These are phyloP conservation scores for Lacanobia oleracea DNA, from an alignment of 2,888 invertebrate genomes.

Conservation along the genomic window DNA sequence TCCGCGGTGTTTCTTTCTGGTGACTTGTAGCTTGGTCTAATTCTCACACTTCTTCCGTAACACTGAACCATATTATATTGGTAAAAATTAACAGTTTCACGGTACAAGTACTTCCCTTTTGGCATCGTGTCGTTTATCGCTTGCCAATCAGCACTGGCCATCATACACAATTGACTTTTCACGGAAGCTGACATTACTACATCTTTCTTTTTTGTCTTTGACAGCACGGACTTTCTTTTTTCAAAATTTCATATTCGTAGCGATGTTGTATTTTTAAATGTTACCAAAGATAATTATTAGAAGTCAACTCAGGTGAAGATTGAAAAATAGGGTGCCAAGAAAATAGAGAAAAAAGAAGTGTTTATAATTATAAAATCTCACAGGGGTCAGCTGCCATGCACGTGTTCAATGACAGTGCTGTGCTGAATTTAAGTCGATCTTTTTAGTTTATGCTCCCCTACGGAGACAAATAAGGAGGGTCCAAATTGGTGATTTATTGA, in stretches of 20 bases:
- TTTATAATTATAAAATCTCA: conserved; percentile 15
- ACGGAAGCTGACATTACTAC: conserved; percentile 11
- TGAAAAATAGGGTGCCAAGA: conserved; percentile 41
- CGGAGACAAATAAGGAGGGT: conserved; percentile 12
- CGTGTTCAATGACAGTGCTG: conserved; percentile 38
- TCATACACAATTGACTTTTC: conserved; percentile 30
- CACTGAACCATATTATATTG: conserved; percentile 15
- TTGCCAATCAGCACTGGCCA: conserved; percentile 40
- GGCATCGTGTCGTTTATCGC: conserved; percentile 16
- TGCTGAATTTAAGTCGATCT: conserved; percentile 25
- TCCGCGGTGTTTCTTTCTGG: neutral
- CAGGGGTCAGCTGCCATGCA: conserved; percentile 40
- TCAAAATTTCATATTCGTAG: conserved; percentile 19
- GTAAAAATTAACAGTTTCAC: conserved; percentile 27
- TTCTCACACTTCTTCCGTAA: conserved; percentile 24
- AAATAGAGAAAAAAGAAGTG: conserved; percentile 21
- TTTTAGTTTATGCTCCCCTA: conserved; percentile 13
- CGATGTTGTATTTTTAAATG: conserved; percentile 35
- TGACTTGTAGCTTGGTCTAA: conserved; percentile 7
- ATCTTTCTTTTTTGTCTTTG: neutral
- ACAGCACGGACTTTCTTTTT: conserved; percentile 20
- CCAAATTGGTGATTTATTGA: neutral
- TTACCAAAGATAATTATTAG: conserved; percentile 16
- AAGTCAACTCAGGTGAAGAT: conserved; percentile 24
- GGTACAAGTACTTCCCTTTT: conserved; percentile 35